Conservation (phyloP, 2,113 vertebrate genomes). For the Sinocyclocheilus maitianheensis region DNA sequence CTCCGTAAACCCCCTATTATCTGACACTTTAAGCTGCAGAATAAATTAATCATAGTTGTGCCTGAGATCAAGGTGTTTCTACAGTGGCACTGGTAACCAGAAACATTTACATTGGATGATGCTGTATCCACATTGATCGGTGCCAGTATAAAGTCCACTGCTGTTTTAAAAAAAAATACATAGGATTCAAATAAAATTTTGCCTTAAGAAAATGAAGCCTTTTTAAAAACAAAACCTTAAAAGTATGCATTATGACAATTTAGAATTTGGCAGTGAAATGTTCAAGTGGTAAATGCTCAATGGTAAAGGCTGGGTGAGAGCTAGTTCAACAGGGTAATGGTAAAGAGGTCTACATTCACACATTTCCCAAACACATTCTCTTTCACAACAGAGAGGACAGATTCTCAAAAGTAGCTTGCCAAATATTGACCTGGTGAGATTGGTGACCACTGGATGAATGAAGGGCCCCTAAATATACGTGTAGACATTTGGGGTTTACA, state of each 20-base stretch:
- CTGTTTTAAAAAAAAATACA: not conserved
- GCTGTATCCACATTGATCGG: not conserved
- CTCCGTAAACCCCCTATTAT: not conserved
- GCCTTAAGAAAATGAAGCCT: too few relatives aligned
- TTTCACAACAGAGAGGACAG: slow-evolving; percentile 64
- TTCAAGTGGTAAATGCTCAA: not conserved
- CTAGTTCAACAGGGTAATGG: slow-evolving; percentile 7
- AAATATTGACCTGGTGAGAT: slow-evolving; percentile 79
- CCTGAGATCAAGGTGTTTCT: too few relatives aligned
- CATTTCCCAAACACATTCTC: slow-evolving; percentile 50
- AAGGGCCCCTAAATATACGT: slow-evolving; percentile 73
- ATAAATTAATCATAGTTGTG: too few relatives aligned
- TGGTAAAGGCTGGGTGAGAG: not conserved
- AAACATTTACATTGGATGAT: not conserved
- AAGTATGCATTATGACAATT: not conserved
- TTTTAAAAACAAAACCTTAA: not conserved
- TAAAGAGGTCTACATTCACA: slow-evolving; percentile 32
- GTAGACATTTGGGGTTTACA: slow-evolving; percentile 70
- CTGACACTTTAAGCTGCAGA: too few relatives aligned
- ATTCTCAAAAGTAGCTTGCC: slow-evolving; percentile 78
- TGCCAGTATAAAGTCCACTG: not conserved
- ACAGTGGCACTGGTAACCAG: too few relatives aligned
- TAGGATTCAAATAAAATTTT: not conserved
- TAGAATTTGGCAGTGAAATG: not conserved
- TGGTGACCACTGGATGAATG: slow-evolving; percentile 71